phyloP scores from a whole-genome alignment of 2,888 invertebrate species.

The Drosophila atripex region DNA sequence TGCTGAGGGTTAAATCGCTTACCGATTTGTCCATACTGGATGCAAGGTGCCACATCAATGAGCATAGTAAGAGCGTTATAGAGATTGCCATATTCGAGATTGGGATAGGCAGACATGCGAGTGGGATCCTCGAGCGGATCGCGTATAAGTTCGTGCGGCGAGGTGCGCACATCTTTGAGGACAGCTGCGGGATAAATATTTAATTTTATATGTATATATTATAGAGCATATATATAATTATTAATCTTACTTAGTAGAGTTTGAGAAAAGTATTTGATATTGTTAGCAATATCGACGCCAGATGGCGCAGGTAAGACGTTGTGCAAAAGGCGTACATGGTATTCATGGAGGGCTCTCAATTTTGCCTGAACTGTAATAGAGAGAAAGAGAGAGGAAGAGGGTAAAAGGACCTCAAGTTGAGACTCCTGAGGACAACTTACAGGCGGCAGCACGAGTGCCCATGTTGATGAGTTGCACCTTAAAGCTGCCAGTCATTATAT shows the following conservation, averaged over 20 bases:
- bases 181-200: slow-evolving; percentile 87
- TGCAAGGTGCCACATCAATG: slow-evolving; percentile 96
- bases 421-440: slow-evolving; percentile 86
- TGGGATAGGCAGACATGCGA: slow-evolving; percentile 96
- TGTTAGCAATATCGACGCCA: slow-evolving; percentile 98
- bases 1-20: slow-evolving; percentile 47
- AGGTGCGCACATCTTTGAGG: slow-evolving; percentile 97
- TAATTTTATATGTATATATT: neutral
- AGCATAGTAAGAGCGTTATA: slow-evolving; percentile 92
- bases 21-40: slow-evolving; percentile 95
- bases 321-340: slow-evolving; percentile 95
- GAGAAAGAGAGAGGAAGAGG: neutral
- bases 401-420: slow-evolving; percentile 25
- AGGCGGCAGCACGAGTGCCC: slow-evolving; percentile 97
- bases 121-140: slow-evolving; percentile 93
- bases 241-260: slow-evolving; percentile 93
- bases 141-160: slow-evolving; percentile 95
- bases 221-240: neutral
- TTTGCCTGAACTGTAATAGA: slow-evolving; percentile 95
- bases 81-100: slow-evolving; percentile 97
- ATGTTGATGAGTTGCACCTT: slow-evolving; percentile 90
- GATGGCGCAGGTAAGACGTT: slow-evolving; percentile 96
- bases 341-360: slow-evolving; percentile 98
- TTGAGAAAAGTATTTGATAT: slow-evolving; percentile 98
- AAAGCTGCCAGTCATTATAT: slow-evolving; percentile 88